Percentiles rank a stretch among this genome's conserved stretches.
phyloP scores from a whole-genome alignment of 2,888 invertebrate species.

The Pseudanteris insignis region DNA sequence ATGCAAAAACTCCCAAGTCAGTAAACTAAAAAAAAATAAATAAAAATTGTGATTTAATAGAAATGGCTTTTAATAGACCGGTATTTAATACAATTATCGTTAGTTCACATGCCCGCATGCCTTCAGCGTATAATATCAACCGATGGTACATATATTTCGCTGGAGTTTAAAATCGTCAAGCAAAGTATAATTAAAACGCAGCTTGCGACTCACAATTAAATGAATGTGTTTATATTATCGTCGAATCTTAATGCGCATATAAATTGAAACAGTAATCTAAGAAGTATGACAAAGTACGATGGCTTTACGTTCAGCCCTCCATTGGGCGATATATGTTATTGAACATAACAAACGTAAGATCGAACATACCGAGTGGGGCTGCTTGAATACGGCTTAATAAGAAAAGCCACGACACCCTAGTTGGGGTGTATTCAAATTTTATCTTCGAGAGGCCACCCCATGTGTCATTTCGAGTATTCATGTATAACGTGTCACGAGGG shows the following conservation, averaged over 20 bases:
- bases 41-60: too few species aligned
- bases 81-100: too few species aligned
- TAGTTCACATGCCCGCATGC: too few species aligned
- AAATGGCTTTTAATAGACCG: too few species aligned
- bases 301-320: constrained; percentile 25
- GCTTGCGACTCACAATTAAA: constrained; percentile 19
- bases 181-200: constrained; percentile 18
- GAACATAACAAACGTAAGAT: constrained; percentile 29
- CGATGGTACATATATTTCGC: too few species aligned
- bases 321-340: constrained; percentile 25
- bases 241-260: constrained; percentile 31
- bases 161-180: constrained; percentile 13
- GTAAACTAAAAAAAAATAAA: too few species aligned
- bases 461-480: too few species aligned
- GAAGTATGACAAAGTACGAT: constrained; percentile 32
- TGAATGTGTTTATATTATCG: constrained; percentile 23
- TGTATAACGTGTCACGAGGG: too few species aligned
- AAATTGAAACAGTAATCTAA: constrained; percentile 34
- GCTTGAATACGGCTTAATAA: constrained; percentile 30
- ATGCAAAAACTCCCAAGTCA: too few species aligned
- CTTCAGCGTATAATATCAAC: too few species aligned
- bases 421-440: constrained; percentile 7
- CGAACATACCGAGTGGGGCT: constrained; percentile 26
- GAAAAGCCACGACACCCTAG: constrained; percentile 33
- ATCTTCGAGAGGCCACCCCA: too few species aligned